Base-by-base conservation (phyloP, 1,140 invertebrate genomes). In the Papilio glaucus region DNA sequence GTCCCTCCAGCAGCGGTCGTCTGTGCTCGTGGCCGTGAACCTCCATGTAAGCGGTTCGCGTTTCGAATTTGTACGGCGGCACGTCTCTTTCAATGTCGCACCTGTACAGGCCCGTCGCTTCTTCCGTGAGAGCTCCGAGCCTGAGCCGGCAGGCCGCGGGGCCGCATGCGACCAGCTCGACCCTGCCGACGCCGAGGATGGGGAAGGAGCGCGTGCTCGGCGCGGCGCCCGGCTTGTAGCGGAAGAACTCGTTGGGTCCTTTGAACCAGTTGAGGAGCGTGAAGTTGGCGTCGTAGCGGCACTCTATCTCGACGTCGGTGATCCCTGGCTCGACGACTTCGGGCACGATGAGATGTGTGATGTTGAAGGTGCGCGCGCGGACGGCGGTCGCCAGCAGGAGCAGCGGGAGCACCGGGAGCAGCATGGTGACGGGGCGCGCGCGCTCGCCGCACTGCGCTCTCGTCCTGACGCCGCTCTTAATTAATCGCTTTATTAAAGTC, bases 401-500 rank as follows among this genome's bases (percentile, higher is more conserved):
- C 26, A 83, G 53, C 6, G 86, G 29, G 61, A 91, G 74, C 29
- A 80, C 72, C 5, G 82, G 29, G 29, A 77, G 37, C 42, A 85
- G 86, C 87, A 90, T 90, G 84, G 78, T 88, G 85, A 76, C 81
- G 61, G 77, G 77, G 75, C 79, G 89, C 86, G 85, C 83, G 87
- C 86, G 81, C 83, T 84, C 81, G 81, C 81, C 79, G 78, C 83
- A 91, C 89, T 91, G 88, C 77, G 49, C 49, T 26, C 77, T 70
- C 79, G 77, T 75, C 78, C 79, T 77, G 77, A 80, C 82, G 83
- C 82, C 86, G 73, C 80, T 78, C 86, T 90, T 90, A 92, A 92
- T 92, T 92, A 92, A 90, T 82, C 85, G 86, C 88, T 90, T 91
- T 87, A 92, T 88, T 91, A 90, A 92, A 85, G 88, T 90, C 85